Base-by-base conservation (phyloP, 92 coral and sea anemone species). In the Bergia sp. region DNA sequence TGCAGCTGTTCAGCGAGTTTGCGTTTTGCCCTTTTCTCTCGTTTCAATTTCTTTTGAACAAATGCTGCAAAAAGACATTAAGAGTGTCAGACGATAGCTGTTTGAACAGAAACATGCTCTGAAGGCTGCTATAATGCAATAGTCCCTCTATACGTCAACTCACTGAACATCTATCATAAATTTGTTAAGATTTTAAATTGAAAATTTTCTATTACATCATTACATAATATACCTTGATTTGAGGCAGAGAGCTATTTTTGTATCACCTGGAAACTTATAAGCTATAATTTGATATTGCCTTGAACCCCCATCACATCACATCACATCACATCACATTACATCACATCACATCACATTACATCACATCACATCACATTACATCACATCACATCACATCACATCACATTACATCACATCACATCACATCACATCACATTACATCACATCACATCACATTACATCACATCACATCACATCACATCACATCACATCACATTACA, bases 41-140 rank as follows among this genome's bases (percentile, higher is more conserved):
- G 95, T 78, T 96, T 96, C 55, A 97, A 83, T 78, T 97, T 97
- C 91, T 95, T 97, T 82, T 97, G 98, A 55, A 94, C 89, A 80
- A 97, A 93, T 23, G 95, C 99, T 97, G 88, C n/a, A 74, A 82
- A 44, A 75, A n/a, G n/a, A 37, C 42, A 72, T 15, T 37, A n/a
- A 8, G 6, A 9, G 20, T 0, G 42, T 61, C 9, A 53, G 81
- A 10, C 69, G n/a, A 18, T 61, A 1, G 69, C 23, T 61, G 16
- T 61, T 2, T 53, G 58, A 53, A 53, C 58, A 11, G 53, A 47
- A 47, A 47, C 11, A 47, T 47, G 53, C 53, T 47, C 53, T 47
- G 53, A 11, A 50, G n/a, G n/a, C n/a, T n/a, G n/a, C 57, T 50
- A 2, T 1, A 50, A 1, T 50, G 15, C 57, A 50, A 50, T 2